A percentile compares a stretch with the other conserved stretches of the same genome.
Evolutionary conservation across 1,140 invertebrate species (phyloP).

Genomic region (Cotesia chilonis): DNA sequence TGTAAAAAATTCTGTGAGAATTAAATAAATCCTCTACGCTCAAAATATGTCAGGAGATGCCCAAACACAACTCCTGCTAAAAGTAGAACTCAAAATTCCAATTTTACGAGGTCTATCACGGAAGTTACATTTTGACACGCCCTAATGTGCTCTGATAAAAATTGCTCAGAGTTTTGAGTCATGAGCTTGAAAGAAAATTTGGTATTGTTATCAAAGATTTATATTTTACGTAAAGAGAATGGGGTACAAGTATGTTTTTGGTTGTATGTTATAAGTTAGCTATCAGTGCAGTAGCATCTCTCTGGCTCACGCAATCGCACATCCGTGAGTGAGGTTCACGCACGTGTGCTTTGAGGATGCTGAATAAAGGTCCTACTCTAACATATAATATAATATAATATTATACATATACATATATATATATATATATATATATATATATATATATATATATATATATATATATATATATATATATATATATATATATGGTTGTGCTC

Average conservation of each 20-base stretch:
- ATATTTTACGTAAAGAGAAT: too few relatives aligned
- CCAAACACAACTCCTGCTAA: too few relatives aligned
- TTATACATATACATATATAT: not conserved
- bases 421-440: not conserved
- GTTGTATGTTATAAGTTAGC: not conserved
- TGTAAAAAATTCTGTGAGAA: too few relatives aligned
- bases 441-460: not conserved
- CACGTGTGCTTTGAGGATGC: conserved; percentile 3
- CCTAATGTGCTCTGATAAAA: too few relatives aligned
- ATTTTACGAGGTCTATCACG: too few relatives aligned
- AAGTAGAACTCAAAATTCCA: too few relatives aligned
- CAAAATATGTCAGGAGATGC: too few relatives aligned
- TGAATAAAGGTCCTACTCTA: conserved; percentile 16
- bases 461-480: not conserved
- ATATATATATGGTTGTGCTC: not conserved
- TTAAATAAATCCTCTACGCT: too few relatives aligned
- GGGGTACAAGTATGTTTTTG: not conserved
- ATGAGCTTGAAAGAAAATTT: too few relatives aligned
- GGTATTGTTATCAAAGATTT: too few relatives aligned
- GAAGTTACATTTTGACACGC: too few relatives aligned
- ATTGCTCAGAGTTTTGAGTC: too few relatives aligned
- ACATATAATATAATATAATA: conserved; percentile 24
- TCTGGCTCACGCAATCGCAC: conserved; percentile 11
- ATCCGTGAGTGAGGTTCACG: conserved; percentile 12
- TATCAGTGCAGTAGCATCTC: conserved; percentile 19